phyloP scores from a whole-genome alignment of 2,797 vertebrate genomes.

The Sebastes dallii region DNA sequence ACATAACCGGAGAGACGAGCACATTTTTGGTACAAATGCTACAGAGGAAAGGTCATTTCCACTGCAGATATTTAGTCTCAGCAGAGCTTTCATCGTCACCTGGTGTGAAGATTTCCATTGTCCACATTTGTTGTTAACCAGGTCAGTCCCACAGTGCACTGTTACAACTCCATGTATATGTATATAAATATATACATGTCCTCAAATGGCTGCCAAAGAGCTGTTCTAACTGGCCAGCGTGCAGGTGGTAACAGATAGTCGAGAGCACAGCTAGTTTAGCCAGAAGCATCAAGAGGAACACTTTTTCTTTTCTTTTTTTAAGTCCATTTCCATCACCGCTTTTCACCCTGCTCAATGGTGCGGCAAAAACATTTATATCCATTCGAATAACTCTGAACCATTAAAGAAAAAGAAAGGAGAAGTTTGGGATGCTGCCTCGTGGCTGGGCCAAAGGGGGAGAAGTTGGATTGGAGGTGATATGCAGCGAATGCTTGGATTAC shows the following conservation, averaged over 20 bases:
- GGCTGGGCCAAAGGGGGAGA: conserved; percentile 18
- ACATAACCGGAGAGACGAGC: background rate
- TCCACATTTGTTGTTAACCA: conserved; percentile 1
- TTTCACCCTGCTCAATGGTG: conserved; percentile 54
- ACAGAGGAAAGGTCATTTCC: background rate
- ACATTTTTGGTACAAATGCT: background rate
- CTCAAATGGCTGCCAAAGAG: conserved; percentile 17
- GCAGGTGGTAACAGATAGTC: conserved; percentile 35
- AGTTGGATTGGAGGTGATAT: conserved; percentile 25
- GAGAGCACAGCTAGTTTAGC: conserved; percentile 36
- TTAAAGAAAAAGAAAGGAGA: conserved; percentile 14
- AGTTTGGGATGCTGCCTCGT: conserved; percentile 16
- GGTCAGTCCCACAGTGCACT: background rate
- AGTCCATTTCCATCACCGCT: conserved; percentile 43
- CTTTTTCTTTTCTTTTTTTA: conserved; percentile 8
- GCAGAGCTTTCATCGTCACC: background rate
- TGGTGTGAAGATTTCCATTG: background rate
- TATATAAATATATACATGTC: conserved; percentile 21
- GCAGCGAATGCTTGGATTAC: conserved; percentile 17
- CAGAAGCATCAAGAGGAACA: conserved; percentile 13
- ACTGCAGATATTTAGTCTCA: conserved; percentile 7
- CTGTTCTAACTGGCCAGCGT: conserved; percentile 40
- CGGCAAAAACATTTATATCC: conserved; percentile 60
- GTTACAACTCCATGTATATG: conserved; percentile 26
- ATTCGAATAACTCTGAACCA: conserved; percentile 34